Percentiles rank a stretch among this genome's conserved stretches.
Evolutionary conservation across 2,888 invertebrate genomes (phyloP).

Genomic region (Drosophila seclusa): DNA sequence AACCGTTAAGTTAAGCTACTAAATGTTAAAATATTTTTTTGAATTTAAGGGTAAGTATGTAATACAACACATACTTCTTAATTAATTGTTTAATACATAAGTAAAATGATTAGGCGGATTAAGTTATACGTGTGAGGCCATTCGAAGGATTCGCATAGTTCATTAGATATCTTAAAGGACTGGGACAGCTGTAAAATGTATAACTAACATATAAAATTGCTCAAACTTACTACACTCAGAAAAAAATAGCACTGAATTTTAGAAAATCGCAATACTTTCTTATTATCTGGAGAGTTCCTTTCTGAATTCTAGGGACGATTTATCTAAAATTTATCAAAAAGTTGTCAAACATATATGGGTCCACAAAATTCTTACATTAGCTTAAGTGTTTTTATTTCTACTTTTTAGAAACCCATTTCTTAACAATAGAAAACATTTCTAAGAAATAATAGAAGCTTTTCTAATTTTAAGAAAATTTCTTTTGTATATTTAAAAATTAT

Average conservation of each 20-base stretch:
- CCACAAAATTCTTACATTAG: neutral
- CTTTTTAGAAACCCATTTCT: neutral
- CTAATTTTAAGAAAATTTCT: neutral
- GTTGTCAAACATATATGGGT: neutral
- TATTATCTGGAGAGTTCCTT: neutral
- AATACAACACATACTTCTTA: conserved; percentile 38
- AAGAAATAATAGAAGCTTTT: neutral
- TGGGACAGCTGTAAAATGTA: conserved; percentile 50
- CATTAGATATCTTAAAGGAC: conserved; percentile 43
- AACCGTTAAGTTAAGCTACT: conserved; percentile 21
- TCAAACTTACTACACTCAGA: conserved; percentile 16
- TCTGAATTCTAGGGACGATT: neutral
- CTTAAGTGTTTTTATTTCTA: neutral
- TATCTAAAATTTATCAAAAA: neutral
- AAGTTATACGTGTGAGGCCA: conserved; percentile 43
- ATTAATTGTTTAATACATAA: conserved; percentile 39
- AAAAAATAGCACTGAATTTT: neutral
- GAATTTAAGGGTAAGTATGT: conserved; percentile 31
- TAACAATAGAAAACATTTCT: neutral
- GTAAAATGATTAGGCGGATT: conserved; percentile 50
- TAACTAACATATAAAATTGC: conserved; percentile 33
- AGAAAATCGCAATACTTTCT: neutral
- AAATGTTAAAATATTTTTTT: conserved; percentile 25
- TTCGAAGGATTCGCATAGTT: conserved; percentile 45
- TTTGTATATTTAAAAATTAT: neutral